Evolutionary conservation across 2,113 vertebrate species (phyloP).

Genomic region (Gallinago jamesoni): DNA sequence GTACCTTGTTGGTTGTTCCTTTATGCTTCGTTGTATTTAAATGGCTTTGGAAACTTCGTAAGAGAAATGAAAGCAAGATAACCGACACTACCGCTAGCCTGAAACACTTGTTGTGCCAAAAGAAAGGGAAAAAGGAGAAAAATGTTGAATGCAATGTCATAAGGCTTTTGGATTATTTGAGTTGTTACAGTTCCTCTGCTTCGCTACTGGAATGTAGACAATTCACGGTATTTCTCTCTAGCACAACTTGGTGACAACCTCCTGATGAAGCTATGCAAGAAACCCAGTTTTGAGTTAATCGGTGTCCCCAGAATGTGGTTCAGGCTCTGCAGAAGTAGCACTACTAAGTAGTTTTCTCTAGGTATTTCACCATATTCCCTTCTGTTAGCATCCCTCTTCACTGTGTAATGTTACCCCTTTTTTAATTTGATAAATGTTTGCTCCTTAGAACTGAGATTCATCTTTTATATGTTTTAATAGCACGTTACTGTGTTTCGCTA

Average conservation of each 20-base stretch:
- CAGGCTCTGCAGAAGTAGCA: neutral
- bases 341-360: neutral
- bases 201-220: neutral
- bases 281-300: neutral
- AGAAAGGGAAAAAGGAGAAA: neutral
- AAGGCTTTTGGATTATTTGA: neutral
- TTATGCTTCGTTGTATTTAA: neutral
- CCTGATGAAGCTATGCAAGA: constrained; percentile 10
- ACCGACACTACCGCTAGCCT: neutral
- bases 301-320: neutral
- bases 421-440: neutral
- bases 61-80: neutral
- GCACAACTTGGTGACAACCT: neutral
- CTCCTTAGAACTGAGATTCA: neutral
- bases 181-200: neutral
- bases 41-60: neutral
- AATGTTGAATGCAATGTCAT: neutral
- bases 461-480: neutral
- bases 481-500: neutral
- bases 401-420: neutral
- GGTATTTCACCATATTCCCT: neutral
- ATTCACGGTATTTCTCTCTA: neutral
- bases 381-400: neutral
- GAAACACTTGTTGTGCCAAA: neutral
- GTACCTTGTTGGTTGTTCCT: neutral